Evolutionary conservation across 1,140 invertebrate species (phyloP).

Genomic region (Drosophila tropicalis): DNA sequence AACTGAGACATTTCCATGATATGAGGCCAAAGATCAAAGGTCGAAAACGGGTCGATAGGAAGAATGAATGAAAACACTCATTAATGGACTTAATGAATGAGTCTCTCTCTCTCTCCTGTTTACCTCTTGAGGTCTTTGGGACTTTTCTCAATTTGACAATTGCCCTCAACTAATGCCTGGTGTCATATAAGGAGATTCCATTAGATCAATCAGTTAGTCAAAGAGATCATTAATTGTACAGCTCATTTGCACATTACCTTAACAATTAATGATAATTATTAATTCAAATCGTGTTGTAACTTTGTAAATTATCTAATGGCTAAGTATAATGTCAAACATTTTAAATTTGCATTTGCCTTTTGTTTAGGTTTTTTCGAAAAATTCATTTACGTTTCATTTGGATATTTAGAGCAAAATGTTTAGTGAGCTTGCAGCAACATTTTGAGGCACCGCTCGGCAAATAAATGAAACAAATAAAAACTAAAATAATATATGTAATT

Average conservation of each 20-base stretch:
- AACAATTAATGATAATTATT: constrained; percentile 34
- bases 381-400: constrained; percentile 43
- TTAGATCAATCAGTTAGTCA: constrained; percentile 32
- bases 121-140: no score
- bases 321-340: constrained; percentile 71
- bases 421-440: constrained; percentile 55
- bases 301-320: constrained; percentile 61
- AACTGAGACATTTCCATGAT: no score
- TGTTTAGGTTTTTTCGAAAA: constrained; percentile 39
- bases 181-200: neutral
- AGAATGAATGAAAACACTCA: neutral
- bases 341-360: constrained; percentile 60
- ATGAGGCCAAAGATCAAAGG: neutral
- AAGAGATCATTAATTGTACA: constrained; percentile 19
- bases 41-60: neutral
- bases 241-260: constrained; percentile 36
- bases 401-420: constrained; percentile 66
- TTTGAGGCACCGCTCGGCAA: constrained; percentile 16
- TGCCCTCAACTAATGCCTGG: neutral
- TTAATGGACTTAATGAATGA: no score
- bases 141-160: neutral
- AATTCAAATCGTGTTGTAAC: constrained; percentile 30
- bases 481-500: constrained; percentile 52
- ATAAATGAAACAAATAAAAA: constrained; percentile 29
- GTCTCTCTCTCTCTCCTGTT: no score